These are phyloP conservation scores for Tortrix viridana DNA, from an alignment of 2,888 invertebrate species.

Conservation along the genomic window DNA sequence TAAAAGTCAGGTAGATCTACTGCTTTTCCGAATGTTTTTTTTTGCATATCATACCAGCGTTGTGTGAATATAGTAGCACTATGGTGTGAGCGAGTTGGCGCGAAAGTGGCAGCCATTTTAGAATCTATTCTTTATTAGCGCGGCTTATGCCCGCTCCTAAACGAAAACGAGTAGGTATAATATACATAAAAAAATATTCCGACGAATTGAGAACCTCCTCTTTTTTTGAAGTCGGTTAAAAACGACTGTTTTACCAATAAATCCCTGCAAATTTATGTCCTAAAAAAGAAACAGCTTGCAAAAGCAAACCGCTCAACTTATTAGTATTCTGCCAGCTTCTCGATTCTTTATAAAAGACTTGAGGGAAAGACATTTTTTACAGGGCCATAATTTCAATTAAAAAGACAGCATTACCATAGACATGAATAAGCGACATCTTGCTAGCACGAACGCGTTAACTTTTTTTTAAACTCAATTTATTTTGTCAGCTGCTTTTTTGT, in stretches of 20 bases:
- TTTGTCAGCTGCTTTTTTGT: too few relatives aligned
- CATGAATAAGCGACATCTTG: not conserved
- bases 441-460: not conserved
- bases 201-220: too few relatives aligned
- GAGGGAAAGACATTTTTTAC: slow-evolving; percentile 1
- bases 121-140: too few relatives aligned
- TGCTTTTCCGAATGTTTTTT: too few relatives aligned
- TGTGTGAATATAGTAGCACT: too few relatives aligned
- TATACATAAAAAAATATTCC: not conserved
- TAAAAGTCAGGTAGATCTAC: too few relatives aligned
- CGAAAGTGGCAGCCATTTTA: too few relatives aligned
- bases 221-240: not conserved
- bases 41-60: too few relatives aligned
- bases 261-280: slow-evolving; percentile 5
- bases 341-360: slow-evolving; percentile 12
- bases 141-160: too few relatives aligned
- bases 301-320: slow-evolving; percentile 5
- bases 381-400: slow-evolving; percentile 14
- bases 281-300: not conserved
- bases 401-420: not conserved
- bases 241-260: slow-evolving; percentile 10
- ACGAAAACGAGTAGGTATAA: too few relatives aligned
- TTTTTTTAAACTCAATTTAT: too few relatives aligned
- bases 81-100: too few relatives aligned
- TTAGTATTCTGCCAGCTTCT: slow-evolving; percentile 12